A percentile compares a stretch with the other conserved stretches of the same genome.
phyloP scores from a whole-genome alignment of 2,797 vertebrate genomes.

The Buphagus erythrorhynchus region DNA sequence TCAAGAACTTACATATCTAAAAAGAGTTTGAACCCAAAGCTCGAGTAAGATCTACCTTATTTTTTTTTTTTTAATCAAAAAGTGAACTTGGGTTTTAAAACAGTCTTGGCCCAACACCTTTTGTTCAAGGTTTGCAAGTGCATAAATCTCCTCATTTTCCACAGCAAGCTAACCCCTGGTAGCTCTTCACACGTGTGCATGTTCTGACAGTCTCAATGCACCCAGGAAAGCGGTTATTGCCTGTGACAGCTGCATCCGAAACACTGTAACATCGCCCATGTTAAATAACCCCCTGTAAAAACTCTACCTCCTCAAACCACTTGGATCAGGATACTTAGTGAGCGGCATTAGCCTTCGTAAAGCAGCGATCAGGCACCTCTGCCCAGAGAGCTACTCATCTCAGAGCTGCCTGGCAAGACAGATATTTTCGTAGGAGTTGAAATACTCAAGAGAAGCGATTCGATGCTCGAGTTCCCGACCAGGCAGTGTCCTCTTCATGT shows the following conservation, averaged over 20 bases:
- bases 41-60: constrained; percentile 81
- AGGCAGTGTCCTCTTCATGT: constrained; percentile 83
- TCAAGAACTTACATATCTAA: constrained; percentile 78
- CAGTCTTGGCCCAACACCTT: constrained; percentile 79
- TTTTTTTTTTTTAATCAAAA: constrained; percentile 22
- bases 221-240: constrained; percentile 69
- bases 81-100: constrained; percentile 76
- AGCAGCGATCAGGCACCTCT: constrained; percentile 68
- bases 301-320: constrained; percentile 67
- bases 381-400: constrained; percentile 66
- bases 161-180: constrained; percentile 33
- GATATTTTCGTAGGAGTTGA: constrained; percentile 65
- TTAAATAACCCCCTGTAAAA: constrained; percentile 70
- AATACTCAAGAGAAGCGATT: constrained; percentile 78
- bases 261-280: constrained; percentile 41
- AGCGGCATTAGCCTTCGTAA: constrained; percentile 56
- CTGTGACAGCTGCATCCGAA: constrained; percentile 72
- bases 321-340: constrained; percentile 60
- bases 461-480: constrained; percentile 31
- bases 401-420: constrained; percentile 75
- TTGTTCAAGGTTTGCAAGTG: constrained; percentile 79
- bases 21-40: constrained; percentile 82
- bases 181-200: constrained; percentile 31
- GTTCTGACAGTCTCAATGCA: constrained; percentile 58
- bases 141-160: constrained; percentile 68